These are phyloP conservation scores for Athalia cordata DNA, from an alignment of 2,888 invertebrate genomes.

Conservation along the genomic window DNA sequence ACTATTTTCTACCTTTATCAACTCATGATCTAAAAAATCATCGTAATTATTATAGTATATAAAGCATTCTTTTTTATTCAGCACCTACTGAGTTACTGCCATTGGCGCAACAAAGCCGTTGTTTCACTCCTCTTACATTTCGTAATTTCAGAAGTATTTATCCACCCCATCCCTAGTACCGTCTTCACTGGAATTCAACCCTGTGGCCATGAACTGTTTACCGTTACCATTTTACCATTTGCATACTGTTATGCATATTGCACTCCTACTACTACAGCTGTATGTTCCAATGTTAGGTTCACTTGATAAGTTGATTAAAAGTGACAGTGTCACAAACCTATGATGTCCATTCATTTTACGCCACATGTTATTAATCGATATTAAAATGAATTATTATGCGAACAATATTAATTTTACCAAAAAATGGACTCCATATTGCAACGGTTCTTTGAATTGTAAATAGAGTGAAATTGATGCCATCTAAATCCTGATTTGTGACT, in stretches of 20 bases:
- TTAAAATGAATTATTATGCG: too few species aligned
- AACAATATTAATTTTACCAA: too few species aligned
- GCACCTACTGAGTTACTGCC: constrained; percentile 26
- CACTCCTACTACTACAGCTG: constrained; percentile 24
- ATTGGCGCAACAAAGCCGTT: constrained; percentile 33
- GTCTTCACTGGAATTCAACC: constrained; percentile 37
- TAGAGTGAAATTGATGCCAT: too few species aligned
- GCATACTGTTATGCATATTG: constrained; percentile 18
- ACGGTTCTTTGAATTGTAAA: too few species aligned
- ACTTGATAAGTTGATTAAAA: constrained; percentile 3
- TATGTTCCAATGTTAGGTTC: constrained; percentile 35
- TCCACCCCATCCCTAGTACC: constrained; percentile 29
- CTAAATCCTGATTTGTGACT: too few species aligned
- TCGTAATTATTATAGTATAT: constrained; percentile 26
- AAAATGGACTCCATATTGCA: too few species aligned
- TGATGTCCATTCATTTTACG: too few species aligned
- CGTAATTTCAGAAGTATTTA: constrained; percentile 29
- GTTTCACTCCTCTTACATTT: constrained; percentile 23
- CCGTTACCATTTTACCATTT: constrained; percentile 51
- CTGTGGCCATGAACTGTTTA: constrained; percentile 41
- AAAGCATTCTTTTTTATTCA: constrained; percentile 32
- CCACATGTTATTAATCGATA: too few species aligned
- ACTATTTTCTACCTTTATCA: constrained; percentile 38
- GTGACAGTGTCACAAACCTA: too few species aligned
- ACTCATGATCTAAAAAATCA: constrained; percentile 12